Conservation (phyloP, 2,888 invertebrate genomes). For the Micropterix aruncella region DNA sequence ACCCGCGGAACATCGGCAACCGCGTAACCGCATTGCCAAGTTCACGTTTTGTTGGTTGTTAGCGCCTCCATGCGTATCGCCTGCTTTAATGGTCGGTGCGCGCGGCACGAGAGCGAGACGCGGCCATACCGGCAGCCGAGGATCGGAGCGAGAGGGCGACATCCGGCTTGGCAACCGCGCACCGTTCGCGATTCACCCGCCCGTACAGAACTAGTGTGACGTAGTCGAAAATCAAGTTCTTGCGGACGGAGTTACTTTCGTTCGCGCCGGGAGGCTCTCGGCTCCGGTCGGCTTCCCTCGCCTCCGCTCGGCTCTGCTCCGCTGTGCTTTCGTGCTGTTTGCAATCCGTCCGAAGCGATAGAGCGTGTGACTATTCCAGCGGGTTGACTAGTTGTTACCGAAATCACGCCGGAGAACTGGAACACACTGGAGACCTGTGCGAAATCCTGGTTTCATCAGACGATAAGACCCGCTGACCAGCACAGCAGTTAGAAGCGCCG, state of each 20-base stretch:
- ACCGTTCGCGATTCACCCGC: background rate
- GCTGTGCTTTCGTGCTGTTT: too few relatives aligned
- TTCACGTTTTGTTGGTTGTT: conserved; percentile 6
- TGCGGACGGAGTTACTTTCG: background rate
- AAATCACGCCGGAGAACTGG: too few relatives aligned
- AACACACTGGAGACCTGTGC: too few relatives aligned
- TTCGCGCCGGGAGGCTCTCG: background rate
- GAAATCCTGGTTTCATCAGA: too few relatives aligned
- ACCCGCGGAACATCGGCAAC: conserved; percentile 5
- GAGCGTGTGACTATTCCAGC: too few relatives aligned
- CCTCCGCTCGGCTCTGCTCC: background rate
- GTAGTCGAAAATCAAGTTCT: background rate
- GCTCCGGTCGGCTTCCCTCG: background rate
- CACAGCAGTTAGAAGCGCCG: too few relatives aligned
- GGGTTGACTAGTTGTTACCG: too few relatives aligned
- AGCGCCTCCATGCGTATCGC: conserved; percentile 7
- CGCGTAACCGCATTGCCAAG: conserved; percentile 11
- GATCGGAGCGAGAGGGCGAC: background rate
- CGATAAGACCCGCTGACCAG: too few relatives aligned
- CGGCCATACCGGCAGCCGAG: background rate
- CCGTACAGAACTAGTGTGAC: background rate
- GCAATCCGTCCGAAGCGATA: too few relatives aligned
- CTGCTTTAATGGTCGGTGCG: conserved; percentile 3
- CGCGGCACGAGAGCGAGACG: conserved; percentile 5
- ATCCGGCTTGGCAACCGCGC: background rate